Percentiles rank a stretch among this genome's conserved stretches.
Conservation (phyloP, 2,797 vertebrate genomes). For the Amphiprion clarkii region DNA sequence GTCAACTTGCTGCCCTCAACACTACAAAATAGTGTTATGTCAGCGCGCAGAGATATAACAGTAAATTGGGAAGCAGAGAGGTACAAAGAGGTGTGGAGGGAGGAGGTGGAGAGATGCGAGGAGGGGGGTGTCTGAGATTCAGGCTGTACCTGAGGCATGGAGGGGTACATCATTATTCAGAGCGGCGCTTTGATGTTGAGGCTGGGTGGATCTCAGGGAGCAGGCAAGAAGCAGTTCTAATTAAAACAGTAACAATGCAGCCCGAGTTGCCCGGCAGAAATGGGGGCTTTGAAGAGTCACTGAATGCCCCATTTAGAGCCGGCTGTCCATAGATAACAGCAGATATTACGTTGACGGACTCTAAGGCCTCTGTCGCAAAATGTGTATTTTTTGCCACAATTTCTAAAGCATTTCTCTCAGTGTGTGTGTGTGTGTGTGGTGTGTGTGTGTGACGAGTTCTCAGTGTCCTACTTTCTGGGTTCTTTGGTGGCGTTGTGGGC, state of each 20-base stretch:
- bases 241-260: conserved; percentile 81
- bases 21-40: conserved; percentile 72
- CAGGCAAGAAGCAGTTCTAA: conserved; percentile 77
- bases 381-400: conserved; percentile 57
- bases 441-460: conserved; percentile 52
- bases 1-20: conserved; percentile 44
- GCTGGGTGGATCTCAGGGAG: conserved; percentile 76
- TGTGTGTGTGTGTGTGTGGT: conserved; percentile 34
- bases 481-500: conserved; percentile 74
- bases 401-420: conserved; percentile 34
- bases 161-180: conserved; percentile 80
- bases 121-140: conserved; percentile 47
- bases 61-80: conserved; percentile 62
- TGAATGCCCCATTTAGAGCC: conserved; percentile 78
- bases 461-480: conserved; percentile 78
- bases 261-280: conserved; percentile 72
- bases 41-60: conserved; percentile 64
- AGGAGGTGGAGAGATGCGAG: conserved; percentile 33
- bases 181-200: conserved; percentile 80
- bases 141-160: conserved; percentile 81
- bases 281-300: conserved; percentile 76
- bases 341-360: conserved; percentile 63
- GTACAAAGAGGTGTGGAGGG: conserved; percentile 65
- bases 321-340: conserved; percentile 73
- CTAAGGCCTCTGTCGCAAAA: conserved; percentile 61